Evolutionary conservation across 2,113 vertebrate species (phyloP), one percentile per base, ranked within the genome.

Genomic region (Pithys albifrons): DNA sequence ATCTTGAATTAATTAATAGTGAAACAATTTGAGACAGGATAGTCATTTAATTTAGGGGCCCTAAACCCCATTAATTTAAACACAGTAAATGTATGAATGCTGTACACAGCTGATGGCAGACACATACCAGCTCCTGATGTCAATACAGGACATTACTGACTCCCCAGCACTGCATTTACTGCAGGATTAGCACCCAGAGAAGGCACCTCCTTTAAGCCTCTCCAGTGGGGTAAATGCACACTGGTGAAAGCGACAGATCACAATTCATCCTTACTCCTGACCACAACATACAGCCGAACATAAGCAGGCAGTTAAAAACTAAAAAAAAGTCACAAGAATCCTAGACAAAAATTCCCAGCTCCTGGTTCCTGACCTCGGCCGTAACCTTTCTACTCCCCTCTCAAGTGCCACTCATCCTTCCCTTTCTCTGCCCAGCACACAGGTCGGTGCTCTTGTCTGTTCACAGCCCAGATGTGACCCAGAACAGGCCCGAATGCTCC

Each of bases 401-500:
- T 17, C 4, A 28, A 22, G 17, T 0, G 3, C 4, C 4, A 10
- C 23, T 41, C 10, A 23, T 4, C 25, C 15, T 35, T 52, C 29
- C 28, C 27, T 59, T 33, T 22, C 46, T 11, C 27, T 62, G 48
- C 57, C 48, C 59, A 62, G 51, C 51, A 41, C 24, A 4, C 19
- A 24, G 20, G 20, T 6, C 75, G 46, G 39, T 8, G n/a, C 19
- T 43, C 1, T 0, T 2, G 8, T 14, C 57, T 78, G 51, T 61
- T 23, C 33, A 35, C 46, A 39, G 84, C 28, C 45, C 23, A 10
- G 9, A 16, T 8, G 24, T 3, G 25, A 45, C 45, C 54, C 25
- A 5, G 7, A 58, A 33, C 31, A 41, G 33, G 10, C 17, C 24
- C 0, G 0, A 35, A 14, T 0, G 18, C 31, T 58, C 19, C 1